These are phyloP conservation scores for Cyprinodon brontotheroides DNA, from an alignment of 2,113 vertebrate genomes.

Conservation along the genomic window DNA sequence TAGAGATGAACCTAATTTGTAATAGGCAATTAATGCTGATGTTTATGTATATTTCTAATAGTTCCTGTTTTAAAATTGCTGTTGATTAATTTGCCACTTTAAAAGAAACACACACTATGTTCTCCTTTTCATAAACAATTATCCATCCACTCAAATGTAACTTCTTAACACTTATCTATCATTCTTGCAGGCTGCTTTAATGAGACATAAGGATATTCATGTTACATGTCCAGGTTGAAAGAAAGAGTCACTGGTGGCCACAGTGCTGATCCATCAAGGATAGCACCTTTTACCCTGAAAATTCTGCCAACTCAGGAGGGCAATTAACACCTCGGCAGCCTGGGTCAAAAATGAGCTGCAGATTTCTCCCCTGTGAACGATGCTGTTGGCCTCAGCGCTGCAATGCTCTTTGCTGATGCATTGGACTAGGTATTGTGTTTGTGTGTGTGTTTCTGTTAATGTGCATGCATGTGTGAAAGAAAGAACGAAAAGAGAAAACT, in stretches of 20 bases:
- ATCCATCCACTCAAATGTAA: background rate
- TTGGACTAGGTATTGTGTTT: slow-evolving; percentile 39
- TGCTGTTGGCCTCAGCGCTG: slow-evolving; percentile 57
- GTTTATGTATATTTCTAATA: background rate
- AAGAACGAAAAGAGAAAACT: background rate
- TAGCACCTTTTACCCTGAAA: slow-evolving; percentile 87
- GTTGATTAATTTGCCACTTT: slow-evolving; percentile 1
- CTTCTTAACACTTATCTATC: slow-evolving; percentile 2
- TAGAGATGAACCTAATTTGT: background rate
- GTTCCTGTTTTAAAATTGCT: background rate
- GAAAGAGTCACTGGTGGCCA: slow-evolving; percentile 86
- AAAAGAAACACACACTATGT: slow-evolving; percentile 14
- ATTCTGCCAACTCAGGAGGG: slow-evolving; percentile 88
- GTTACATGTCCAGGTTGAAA: slow-evolving; percentile 83
- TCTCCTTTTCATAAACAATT: slow-evolving; percentile 11
- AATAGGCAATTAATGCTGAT: background rate
- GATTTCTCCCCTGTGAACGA: slow-evolving; percentile 82
- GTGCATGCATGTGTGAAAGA: slow-evolving; percentile 26
- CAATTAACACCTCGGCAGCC: slow-evolving; percentile 88
- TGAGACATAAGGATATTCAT: slow-evolving; percentile 86
- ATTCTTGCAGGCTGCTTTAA: slow-evolving; percentile 79
- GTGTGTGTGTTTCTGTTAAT: slow-evolving; percentile 30
- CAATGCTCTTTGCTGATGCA: slow-evolving; percentile 71
- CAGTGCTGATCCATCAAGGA: slow-evolving; percentile 93
- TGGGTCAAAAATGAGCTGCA: slow-evolving; percentile 84